Evolutionary conservation across 1,140 invertebrate species (phyloP).

Genomic region (Pantala flavescens): DNA sequence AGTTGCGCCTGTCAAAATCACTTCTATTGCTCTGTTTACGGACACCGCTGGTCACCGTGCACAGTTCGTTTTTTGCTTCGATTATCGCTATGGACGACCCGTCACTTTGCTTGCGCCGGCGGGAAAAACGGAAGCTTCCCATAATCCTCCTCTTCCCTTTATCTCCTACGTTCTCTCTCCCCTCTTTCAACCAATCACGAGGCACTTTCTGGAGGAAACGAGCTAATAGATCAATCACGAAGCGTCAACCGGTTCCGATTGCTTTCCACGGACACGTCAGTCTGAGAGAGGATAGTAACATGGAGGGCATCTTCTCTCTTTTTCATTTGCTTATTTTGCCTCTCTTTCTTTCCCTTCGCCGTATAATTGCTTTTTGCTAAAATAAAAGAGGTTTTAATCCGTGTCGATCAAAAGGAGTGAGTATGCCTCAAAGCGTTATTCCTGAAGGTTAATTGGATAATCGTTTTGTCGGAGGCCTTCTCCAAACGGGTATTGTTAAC

Average conservation of each 20-base stretch:
- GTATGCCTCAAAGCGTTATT: no score
- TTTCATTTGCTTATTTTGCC: background rate
- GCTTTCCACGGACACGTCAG: background rate
- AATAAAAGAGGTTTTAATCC: background rate
- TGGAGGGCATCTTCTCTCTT: no score
- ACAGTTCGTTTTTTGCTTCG: no score
- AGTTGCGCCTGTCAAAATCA: background rate
- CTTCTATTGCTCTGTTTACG: background rate
- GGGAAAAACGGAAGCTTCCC: background rate
- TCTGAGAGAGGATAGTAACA: background rate
- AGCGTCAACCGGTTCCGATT: slow-evolving; percentile 7
- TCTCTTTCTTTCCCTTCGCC: slow-evolving; percentile 1
- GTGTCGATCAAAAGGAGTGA: background rate
- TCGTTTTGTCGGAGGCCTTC: no score
- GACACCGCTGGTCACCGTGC: no score
- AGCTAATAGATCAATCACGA: slow-evolving; percentile 6
- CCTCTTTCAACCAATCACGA: background rate
- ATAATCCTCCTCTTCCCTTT: background rate
- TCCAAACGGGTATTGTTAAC: no score
- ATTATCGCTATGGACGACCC: no score
- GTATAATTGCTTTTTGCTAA: slow-evolving; percentile 13
- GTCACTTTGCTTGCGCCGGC: no score
- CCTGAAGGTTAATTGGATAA: no score
- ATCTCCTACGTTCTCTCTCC: background rate
- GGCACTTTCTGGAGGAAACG: slow-evolving; percentile 7